phyloP scores from a whole-genome alignment of 2,113 vertebrate species.

The Elgaria multicarinata region DNA sequence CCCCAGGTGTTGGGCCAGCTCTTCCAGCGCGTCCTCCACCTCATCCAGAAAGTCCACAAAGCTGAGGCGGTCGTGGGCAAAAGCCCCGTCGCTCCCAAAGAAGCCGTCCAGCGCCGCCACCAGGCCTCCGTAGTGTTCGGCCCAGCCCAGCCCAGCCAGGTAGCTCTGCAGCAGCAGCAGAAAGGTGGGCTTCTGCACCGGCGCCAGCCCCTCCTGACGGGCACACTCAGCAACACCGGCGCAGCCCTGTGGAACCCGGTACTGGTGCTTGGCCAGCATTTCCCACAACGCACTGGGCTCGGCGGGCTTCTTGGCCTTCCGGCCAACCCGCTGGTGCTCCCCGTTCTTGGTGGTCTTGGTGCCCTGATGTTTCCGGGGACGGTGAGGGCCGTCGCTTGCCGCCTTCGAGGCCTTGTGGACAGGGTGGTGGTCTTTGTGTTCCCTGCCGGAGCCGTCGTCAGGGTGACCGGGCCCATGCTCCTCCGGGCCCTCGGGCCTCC shows the following conservation, averaged over 20 bases:
- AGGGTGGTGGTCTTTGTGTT: neutral
- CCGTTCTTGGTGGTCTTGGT: neutral
- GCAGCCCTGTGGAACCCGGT: conserved; percentile 76
- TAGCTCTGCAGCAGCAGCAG: conserved; percentile 80
- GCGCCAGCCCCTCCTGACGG: conserved; percentile 80
- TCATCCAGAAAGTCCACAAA: conserved; percentile 89
- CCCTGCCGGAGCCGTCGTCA: conserved; percentile 15
- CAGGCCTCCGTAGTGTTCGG: conserved; percentile 62
- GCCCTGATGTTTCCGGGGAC: conserved; percentile 29
- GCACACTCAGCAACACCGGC: conserved; percentile 79
- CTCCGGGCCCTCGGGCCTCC: conserved; percentile 5
- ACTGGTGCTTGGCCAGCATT: conserved; percentile 64
- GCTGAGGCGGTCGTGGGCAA: conserved; percentile 84
- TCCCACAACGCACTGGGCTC: conserved; percentile 70
- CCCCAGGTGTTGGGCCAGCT: conserved; percentile 76
- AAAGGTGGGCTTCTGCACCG: conserved; percentile 80
- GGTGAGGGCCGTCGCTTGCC: neutral
- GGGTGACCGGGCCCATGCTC: fast-evolving
- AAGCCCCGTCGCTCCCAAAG: conserved; percentile 80
- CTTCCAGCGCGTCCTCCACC: conserved; percentile 89
- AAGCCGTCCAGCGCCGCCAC: conserved; percentile 62
- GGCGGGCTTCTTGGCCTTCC: conserved; percentile 44
- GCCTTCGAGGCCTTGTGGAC: neutral
- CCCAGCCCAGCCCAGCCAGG: conserved; percentile 75
- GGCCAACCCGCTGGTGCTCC: conserved; percentile 31